Evolutionary conservation across 1,140 invertebrate genomes (phyloP).

Genomic region (Helicoverpa armigera): DNA sequence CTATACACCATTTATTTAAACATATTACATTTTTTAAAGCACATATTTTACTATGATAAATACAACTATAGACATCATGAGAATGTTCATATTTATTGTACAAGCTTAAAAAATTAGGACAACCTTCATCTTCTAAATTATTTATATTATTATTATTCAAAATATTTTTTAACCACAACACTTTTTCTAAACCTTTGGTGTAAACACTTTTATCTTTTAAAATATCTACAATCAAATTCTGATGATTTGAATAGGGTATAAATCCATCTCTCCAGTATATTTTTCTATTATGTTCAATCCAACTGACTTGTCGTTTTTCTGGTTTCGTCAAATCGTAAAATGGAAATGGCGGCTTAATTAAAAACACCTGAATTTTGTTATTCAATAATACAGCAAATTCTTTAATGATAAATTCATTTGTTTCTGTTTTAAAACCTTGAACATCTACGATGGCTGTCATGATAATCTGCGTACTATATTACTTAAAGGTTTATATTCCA

Average conservation of each 20-base stretch:
- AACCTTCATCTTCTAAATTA: no score
- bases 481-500: no score
- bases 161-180: conserved; percentile 2
- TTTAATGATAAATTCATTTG: conserved; percentile 1
- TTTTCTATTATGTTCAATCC: background rate
- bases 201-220: conserved; percentile 26
- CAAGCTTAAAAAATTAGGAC: no score
- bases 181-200: conserved; percentile 31
- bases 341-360: background rate
- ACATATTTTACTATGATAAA: conserved; percentile 2
- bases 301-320: background rate
- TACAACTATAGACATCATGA: background rate
- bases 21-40: background rate
- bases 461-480: background rate
- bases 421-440: background rate
- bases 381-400: background rate
- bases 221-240: conserved; percentile 7
- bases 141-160: no score
- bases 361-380: conserved; percentile 8
- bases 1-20: no score
- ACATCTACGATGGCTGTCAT: background rate
- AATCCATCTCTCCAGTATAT: conserved; percentile 5
- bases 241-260: conserved; percentile 1
- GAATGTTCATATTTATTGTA: background rate
- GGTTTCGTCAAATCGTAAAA: background rate